Percentiles rank a stretch among this genome's conserved stretches.
Evolutionary conservation across 2,888 invertebrate species (phyloP).

Genomic region (Villa cingulata): DNA sequence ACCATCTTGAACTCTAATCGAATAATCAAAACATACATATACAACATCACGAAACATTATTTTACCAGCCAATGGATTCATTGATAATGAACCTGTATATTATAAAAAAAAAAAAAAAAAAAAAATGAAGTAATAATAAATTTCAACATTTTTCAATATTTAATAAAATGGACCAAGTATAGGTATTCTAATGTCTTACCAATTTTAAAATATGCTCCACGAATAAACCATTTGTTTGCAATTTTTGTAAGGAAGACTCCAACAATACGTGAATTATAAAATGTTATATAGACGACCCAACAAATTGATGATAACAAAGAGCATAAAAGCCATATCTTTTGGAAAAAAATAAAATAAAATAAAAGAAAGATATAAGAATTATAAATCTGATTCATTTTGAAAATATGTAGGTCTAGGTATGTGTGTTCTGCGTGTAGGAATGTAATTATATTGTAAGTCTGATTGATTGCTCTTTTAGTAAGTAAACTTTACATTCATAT

Average conservation of each 20-base stretch:
- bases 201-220: slow-evolving; percentile 78
- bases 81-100: slow-evolving; percentile 90
- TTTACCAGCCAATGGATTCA: slow-evolving; percentile 94
- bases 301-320: slow-evolving; percentile 70
- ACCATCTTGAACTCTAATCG: slow-evolving; percentile 86
- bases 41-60: slow-evolving; percentile 96
- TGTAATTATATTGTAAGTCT: no score
- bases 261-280: slow-evolving; percentile 85
- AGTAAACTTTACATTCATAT: no score
- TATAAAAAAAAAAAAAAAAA: slow-evolving; percentile 22
- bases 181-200: no score
- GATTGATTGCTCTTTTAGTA: no score
- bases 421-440: no score
- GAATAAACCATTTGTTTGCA: slow-evolving; percentile 72
- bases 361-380: background rate
- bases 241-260: slow-evolving; percentile 82
- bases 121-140: background rate
- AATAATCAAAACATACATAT: slow-evolving; percentile 87
- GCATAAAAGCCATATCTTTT: slow-evolving; percentile 59
- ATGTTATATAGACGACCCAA: slow-evolving; percentile 89
- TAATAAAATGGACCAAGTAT: no score
- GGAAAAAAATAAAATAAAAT: no score
- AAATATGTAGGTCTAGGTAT: no score
- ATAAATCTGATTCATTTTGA: no score
- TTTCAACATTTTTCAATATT: background rate